Evolutionary conservation across 2,888 invertebrate species (phyloP).

Genomic region (Idaea straminata): DNA sequence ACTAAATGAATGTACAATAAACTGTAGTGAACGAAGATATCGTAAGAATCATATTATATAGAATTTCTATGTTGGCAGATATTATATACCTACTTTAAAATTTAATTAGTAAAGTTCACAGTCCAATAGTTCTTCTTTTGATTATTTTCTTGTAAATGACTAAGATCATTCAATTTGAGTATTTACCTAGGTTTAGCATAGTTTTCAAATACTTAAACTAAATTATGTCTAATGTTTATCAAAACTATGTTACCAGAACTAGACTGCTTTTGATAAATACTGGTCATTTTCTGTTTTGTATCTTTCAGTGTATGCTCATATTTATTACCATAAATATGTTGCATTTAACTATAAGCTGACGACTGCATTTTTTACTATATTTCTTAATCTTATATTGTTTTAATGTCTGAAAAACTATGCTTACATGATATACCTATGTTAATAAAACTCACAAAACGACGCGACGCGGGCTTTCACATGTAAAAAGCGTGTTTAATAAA

Average conservation of each 20-base stretch:
- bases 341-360: neutral
- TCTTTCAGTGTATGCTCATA: too few relatives aligned
- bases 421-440: neutral
- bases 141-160: neutral
- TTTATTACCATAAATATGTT: neutral
- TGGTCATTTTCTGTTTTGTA: neutral
- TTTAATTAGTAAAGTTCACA: neutral
- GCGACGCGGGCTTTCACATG: too few relatives aligned
- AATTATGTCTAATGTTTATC: too few relatives aligned
- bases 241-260: neutral
- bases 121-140: neutral
- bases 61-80: neutral
- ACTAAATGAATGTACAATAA: constrained; percentile 1
- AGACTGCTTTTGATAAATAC: neutral
- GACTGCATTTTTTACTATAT: neutral
- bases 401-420: neutral
- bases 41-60: constrained; percentile 1
- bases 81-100: neutral
- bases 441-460: neutral
- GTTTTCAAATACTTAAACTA: too few relatives aligned
- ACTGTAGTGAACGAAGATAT: neutral
- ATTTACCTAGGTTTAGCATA: neutral
- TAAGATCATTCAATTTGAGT: neutral
- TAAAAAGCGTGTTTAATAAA: too few relatives aligned
- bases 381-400: neutral